phyloP scores from a whole-genome alignment of 1,140 invertebrate genomes.

The Batillaria attramentaria region DNA sequence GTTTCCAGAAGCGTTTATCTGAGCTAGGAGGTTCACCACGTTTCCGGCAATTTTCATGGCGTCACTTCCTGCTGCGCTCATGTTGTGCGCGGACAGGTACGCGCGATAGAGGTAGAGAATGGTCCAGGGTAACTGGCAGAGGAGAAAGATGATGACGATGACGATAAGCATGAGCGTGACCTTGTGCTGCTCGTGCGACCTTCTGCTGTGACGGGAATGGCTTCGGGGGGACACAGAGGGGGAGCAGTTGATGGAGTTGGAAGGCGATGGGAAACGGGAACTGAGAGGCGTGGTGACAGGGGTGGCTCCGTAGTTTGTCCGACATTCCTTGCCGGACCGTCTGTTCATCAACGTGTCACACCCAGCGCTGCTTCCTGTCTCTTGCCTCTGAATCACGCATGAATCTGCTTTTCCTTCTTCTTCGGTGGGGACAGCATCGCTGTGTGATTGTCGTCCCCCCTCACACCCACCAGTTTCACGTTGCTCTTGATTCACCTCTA shows the following conservation, averaged over 20 bases:
- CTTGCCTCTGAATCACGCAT: no score
- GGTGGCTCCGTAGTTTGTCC: neutral
- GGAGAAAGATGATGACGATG: slow-evolving; percentile 81
- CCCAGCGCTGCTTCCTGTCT: no score
- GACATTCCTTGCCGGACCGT: neutral
- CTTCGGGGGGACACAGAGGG: neutral
- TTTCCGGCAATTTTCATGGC: slow-evolving; percentile 77
- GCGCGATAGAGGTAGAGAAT: slow-evolving; percentile 50
- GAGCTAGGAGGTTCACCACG: slow-evolving; percentile 81
- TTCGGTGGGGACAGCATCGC: no score
- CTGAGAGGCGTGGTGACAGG: neutral
- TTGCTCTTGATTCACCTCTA: no score
- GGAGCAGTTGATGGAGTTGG: slow-evolving; percentile 9
- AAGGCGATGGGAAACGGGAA: neutral
- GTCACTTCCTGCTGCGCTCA: slow-evolving; percentile 50
- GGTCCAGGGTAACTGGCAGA: slow-evolving; percentile 81
- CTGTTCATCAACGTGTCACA: no score
- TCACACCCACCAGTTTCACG: no score
- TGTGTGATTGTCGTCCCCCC: no score
- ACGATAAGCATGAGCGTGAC: slow-evolving; percentile 83
- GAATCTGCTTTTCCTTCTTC: no score
- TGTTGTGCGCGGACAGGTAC: slow-evolving; percentile 35
- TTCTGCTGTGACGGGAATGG: slow-evolving; percentile 4
- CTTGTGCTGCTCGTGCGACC: slow-evolving; percentile 59
- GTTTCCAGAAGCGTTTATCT: slow-evolving; percentile 82